Evolutionary conservation across 2,888 invertebrate species (phyloP).

Genomic region (Malthinus flaveolus): DNA sequence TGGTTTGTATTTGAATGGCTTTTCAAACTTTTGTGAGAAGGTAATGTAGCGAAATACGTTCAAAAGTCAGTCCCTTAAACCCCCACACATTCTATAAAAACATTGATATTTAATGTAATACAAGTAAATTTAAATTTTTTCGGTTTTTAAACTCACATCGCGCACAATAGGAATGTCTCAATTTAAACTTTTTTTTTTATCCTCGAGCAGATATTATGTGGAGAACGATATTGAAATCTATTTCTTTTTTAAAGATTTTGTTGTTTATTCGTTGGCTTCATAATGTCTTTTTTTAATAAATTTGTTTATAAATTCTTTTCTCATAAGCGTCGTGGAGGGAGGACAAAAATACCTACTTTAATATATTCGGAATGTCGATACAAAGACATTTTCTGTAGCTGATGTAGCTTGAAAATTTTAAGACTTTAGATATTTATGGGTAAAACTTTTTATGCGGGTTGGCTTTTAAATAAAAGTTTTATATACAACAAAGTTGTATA

Average conservation of each 20-base stretch:
- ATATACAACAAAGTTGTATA: conserved; percentile 27
- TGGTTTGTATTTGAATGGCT: conserved; percentile 40
- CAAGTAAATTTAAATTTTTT: no score
- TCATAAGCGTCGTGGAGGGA: conserved; percentile 11
- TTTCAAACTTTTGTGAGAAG: conserved; percentile 44
- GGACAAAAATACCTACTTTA: conserved; percentile 33
- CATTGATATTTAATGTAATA: not conserved
- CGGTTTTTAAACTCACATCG: no score
- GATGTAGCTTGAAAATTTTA: conserved; percentile 29
- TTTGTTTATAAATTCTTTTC: conserved; percentile 26
- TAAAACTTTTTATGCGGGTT: conserved; percentile 25
- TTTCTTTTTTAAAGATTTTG: conserved; percentile 8
- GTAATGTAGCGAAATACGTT: conserved; percentile 47
- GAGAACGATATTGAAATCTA: no score
- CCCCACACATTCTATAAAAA: conserved; percentile 23
- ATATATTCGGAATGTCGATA: conserved; percentile 41
- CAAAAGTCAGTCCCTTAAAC: conserved; percentile 36
- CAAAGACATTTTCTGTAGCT: conserved; percentile 37
- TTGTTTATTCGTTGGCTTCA: conserved; percentile 20
- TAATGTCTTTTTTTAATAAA: conserved; percentile 28
- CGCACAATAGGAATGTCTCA: no score
- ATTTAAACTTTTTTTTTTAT: no score
- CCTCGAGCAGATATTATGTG: not conserved
- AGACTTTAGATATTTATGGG: conserved; percentile 25
- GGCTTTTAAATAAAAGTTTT: conserved; percentile 30